Conservation (phyloP, 1,140 invertebrate genomes). For the Leucophenga varia region DNA sequence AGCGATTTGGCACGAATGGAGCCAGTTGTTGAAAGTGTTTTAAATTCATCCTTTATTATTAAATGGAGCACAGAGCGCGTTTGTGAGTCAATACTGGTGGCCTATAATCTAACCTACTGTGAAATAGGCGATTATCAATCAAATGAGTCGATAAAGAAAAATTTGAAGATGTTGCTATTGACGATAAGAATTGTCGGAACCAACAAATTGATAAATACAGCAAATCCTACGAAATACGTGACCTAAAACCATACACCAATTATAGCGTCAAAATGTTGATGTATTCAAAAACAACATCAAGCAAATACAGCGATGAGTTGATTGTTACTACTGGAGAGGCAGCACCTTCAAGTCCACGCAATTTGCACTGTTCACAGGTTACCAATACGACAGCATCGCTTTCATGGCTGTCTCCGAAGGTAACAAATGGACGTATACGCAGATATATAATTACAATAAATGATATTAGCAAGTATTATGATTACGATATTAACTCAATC, state of each 20-base stretch:
- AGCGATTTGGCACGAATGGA: slow-evolving; percentile 46
- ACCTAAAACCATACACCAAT: slow-evolving; percentile 38
- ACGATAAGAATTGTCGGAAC: slow-evolving; percentile 14
- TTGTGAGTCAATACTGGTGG: slow-evolving; percentile 36
- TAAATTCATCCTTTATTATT: slow-evolving; percentile 25
- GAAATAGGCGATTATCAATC: slow-evolving; percentile 16
- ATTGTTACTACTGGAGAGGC: slow-evolving; percentile 32
- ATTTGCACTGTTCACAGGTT: slow-evolving; percentile 20
- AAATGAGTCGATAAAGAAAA: slow-evolving; percentile 7
- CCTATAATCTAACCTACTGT: slow-evolving; percentile 47
- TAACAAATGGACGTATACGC: slow-evolving; percentile 34
- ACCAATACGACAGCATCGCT: slow-evolving; percentile 20
- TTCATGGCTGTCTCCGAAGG: slow-evolving; percentile 30
- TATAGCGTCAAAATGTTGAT: slow-evolving; percentile 41
- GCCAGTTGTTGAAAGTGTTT: slow-evolving; percentile 28
- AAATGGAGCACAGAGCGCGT: slow-evolving; percentile 40
- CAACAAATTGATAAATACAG: slow-evolving; percentile 23
- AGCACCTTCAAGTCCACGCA: slow-evolving; percentile 30
- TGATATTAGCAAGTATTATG: slow-evolving; percentile 9
- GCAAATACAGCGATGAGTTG: slow-evolving; percentile 41
- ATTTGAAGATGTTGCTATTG: neutral
- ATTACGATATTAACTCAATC: no score
- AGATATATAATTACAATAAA: neutral
- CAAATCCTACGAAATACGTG: slow-evolving; percentile 22
- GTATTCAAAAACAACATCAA: slow-evolving; percentile 29